Evolutionary conservation across 2,888 invertebrate genomes (phyloP), one percentile per base, ranked within the genome.

Genomic region (Sinelater perroti): DNA sequence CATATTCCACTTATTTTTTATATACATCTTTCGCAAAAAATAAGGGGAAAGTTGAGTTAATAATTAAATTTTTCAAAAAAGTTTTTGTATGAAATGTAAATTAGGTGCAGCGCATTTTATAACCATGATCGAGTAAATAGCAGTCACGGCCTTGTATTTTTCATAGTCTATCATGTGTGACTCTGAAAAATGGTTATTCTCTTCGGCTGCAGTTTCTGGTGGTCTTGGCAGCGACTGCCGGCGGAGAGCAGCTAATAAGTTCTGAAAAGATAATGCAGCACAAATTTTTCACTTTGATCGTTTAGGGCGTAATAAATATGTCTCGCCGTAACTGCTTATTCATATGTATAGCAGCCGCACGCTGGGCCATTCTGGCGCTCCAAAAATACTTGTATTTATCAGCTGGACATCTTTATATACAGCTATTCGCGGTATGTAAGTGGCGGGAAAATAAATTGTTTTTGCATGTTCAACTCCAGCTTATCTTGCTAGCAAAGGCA

Each of bases 391-490:
- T 53, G 44, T 54, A 46, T 36, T 54, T 54, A 54, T 54, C 54
- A 54, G 54, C 46, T 52, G 52, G 52, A 52, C 52, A 52, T 52
- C 52, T 52, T 52, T 52, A 52, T 52, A 42, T 52, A 52, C 52
- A 28, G 52, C 40, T 52, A 52, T 52, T 52, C 52, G 42, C 42
- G 40, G 40, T 52, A 42, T 52, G 52, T 52, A 52, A 52, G 42
- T 52, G 52, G 42, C 31, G 52, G 40, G 38, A 52, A 52, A 52
- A 54, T 54, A 54, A 54, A 54, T 54, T 54, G 46, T 46, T 54
- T 54, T 54, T 54, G 45, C 54, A 54, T 46, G 54, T 54, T 54
- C 46, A 35, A 36, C 46, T 38, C 40, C 17, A 54, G 38, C 45
- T 54, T 54, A 54, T 54, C 54, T 54, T 46, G 17, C 26, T 17